Percentiles rank a stretch among this genome's conserved stretches.
Conservation (phyloP, 2,888 invertebrate genomes). For the Agonopterix arenella region DNA sequence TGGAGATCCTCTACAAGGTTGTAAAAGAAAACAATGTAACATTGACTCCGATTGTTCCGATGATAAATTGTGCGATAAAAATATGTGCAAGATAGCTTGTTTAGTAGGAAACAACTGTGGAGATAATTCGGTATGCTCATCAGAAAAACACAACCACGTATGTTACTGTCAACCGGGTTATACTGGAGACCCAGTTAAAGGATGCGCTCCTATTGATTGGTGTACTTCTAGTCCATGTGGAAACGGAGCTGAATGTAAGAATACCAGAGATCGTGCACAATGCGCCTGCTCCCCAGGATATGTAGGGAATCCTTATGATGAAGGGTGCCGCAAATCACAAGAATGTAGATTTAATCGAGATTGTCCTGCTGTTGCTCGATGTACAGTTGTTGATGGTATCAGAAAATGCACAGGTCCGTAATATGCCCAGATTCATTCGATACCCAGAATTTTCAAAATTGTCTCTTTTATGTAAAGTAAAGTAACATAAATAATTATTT, state of each 20-base stretch:
- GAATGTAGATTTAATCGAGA: constrained; percentile 88
- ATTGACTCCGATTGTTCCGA: constrained; percentile 83
- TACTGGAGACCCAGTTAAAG: constrained; percentile 85
- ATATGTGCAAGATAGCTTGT: constrained; percentile 92
- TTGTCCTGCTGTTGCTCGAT: constrained; percentile 88
- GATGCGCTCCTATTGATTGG: constrained; percentile 86
- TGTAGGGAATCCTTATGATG: constrained; percentile 90
- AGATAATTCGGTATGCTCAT: constrained; percentile 89
- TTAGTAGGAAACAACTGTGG: constrained; percentile 90
- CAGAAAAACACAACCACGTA: constrained; percentile 86
- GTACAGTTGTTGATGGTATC: constrained; percentile 81
- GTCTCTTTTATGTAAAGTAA: no score
- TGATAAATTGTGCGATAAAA: constrained; percentile 89
- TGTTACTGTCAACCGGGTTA: constrained; percentile 91
- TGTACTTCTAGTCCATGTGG: constrained; percentile 88
- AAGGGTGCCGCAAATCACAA: constrained; percentile 88
- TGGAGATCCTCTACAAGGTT: constrained; percentile 88
- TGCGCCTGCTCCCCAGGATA: constrained; percentile 87
- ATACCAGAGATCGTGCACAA: constrained; percentile 86
- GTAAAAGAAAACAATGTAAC: constrained; percentile 87
- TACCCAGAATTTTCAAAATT: no score
- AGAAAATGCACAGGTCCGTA: constrained; percentile 85
- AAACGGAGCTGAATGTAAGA: constrained; percentile 87
- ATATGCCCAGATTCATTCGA: background rate
- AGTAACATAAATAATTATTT: constrained; percentile 20